These are phyloP conservation scores for Halichoeres trimaculatus DNA, from an alignment of 2,113 vertebrate species.

Conservation along the genomic window DNA sequence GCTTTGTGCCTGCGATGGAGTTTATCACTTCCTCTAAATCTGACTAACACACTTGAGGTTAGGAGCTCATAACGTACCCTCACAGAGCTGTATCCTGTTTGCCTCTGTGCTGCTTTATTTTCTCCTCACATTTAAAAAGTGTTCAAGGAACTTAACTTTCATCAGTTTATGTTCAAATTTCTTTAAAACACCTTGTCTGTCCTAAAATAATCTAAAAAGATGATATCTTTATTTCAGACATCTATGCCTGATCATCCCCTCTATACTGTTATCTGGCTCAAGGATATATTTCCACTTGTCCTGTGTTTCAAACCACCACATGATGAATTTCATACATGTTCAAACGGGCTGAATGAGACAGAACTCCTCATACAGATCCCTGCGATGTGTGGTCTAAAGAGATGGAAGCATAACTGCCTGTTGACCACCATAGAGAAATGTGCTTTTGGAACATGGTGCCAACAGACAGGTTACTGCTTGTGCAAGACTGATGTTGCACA, in stretches of 20 bases:
- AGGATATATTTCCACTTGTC: too few species aligned
- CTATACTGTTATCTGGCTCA: not conserved
- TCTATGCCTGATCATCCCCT: not conserved
- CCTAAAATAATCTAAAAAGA: not conserved
- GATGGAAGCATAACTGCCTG: too few species aligned
- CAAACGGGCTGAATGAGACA: too few species aligned
- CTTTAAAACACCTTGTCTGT: not conserved
- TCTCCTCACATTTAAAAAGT: not conserved
- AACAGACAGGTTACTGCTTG: too few species aligned
- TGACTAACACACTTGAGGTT: constrained; percentile 30
- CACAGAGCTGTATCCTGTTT: constrained; percentile 8
- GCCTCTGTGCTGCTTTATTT: not conserved
- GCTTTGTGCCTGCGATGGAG: constrained; percentile 13
- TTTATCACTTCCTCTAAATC: constrained; percentile 53
- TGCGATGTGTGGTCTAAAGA: too few species aligned
- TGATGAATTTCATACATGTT: too few species aligned
- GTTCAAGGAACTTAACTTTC: not conserved
- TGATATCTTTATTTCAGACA: not conserved
- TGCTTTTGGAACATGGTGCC: too few species aligned
- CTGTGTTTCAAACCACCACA: too few species aligned
- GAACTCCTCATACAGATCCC: too few species aligned
- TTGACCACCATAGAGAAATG: too few species aligned
- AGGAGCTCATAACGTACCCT: constrained; percentile 13
- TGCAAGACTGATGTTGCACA: too few species aligned
- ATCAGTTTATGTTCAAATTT: not conserved